phyloP scores from a whole-genome alignment of 53 echinoderm and acorn worm genomes.

The Antedon mediterranea region DNA sequence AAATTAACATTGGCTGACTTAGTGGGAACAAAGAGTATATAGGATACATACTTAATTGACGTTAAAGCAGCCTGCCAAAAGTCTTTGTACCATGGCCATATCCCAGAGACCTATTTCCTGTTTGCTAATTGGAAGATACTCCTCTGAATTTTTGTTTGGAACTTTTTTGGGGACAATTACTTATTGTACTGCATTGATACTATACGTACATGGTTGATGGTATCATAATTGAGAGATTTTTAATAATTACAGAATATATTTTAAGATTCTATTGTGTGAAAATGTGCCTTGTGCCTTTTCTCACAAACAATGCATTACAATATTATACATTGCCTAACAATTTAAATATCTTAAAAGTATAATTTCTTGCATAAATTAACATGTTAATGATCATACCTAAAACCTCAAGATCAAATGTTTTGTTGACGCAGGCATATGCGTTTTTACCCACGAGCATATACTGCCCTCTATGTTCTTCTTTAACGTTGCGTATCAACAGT shows the following conservation, averaged over 20 bases:
- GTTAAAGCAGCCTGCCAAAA: not conserved
- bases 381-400: conserved; percentile 28
- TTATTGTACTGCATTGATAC: too few relatives aligned
- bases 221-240: too few relatives aligned
- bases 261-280: too few relatives aligned
- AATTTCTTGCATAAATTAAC: too few relatives aligned
- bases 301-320: too few relatives aligned
- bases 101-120: not conserved
- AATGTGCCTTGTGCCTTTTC: too few relatives aligned
- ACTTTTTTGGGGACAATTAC: too few relatives aligned
- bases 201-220: too few relatives aligned
- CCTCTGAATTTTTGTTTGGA: not conserved
- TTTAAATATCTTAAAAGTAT: too few relatives aligned
- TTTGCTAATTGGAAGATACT: not conserved
- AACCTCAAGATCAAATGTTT: conserved; percentile 40
- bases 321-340: too few relatives aligned
- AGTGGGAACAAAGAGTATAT: not conserved
- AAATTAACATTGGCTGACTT: not conserved
- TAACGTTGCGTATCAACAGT: conserved; percentile 33
- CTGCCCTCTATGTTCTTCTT: conserved; percentile 42
- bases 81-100: not conserved
- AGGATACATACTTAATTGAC: not conserved
- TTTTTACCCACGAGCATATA: conserved; percentile 57
- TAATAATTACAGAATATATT: too few relatives aligned
- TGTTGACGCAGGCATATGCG: conserved; percentile 33